Evolutionary conservation across 2,113 vertebrate species (phyloP).

Genomic region (Pangasianodon gigas): DNA sequence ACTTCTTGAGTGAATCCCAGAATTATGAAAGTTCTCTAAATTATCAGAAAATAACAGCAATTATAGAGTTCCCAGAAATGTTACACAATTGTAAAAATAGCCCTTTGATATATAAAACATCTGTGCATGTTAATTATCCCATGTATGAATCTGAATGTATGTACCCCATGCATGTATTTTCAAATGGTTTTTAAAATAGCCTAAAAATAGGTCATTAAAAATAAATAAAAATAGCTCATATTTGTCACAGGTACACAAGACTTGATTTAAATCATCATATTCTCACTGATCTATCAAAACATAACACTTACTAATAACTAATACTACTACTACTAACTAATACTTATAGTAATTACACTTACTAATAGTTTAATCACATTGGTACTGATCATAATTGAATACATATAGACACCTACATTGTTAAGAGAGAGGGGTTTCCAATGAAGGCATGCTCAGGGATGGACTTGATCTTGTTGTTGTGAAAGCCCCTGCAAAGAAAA

Average conservation of each 20-base stretch:
- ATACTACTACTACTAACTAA: neutral
- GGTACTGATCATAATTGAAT: neutral
- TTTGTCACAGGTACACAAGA: neutral
- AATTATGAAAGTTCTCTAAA: neutral
- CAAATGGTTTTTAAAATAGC: no score
- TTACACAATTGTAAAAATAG: neutral
- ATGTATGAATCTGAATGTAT: neutral
- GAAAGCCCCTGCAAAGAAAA: conserved; percentile 80
- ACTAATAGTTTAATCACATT: no score
- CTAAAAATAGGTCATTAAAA: neutral
- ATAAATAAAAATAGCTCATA: neutral
- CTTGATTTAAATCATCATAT: neutral
- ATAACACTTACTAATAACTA: neutral
- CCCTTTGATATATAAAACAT: neutral
- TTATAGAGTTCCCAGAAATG: neutral
- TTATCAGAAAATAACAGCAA: neutral
- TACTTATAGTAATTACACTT: no score
- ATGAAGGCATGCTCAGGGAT: conserved; percentile 90
- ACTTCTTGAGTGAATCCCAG: neutral
- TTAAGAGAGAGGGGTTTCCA: conserved; percentile 87
- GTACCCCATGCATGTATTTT: neutral
- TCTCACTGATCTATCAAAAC: neutral
- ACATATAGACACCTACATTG: conserved; percentile 79
- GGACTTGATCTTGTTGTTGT: conserved; percentile 89
- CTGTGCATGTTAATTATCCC: neutral